phyloP scores from a whole-genome alignment of 2,113 vertebrate genomes.

The Aptenodytes patagonicus region DNA sequence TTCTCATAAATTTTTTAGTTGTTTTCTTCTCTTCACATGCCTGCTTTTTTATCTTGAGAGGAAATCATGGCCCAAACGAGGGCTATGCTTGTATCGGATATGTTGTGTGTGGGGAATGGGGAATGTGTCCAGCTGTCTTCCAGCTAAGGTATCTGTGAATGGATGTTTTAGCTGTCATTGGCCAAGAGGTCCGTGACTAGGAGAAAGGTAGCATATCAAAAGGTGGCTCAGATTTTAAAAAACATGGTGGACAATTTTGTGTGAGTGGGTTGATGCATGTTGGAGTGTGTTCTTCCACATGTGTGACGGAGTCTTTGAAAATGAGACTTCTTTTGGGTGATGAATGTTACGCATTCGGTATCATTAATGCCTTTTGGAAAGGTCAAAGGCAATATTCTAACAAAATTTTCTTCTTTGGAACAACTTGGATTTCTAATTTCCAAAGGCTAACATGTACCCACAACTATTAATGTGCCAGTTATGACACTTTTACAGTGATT shows the following conservation, averaged over 20 bases:
- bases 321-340: background rate
- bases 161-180: background rate
- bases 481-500: background rate
- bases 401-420: background rate
- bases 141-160: background rate
- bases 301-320: background rate
- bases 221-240: background rate
- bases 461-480: background rate
- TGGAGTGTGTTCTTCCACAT: background rate
- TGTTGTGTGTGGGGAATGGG: no score
- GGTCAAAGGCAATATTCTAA: background rate
- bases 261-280: background rate
- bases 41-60: background rate
- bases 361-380: background rate
- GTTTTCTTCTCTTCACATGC: background rate
- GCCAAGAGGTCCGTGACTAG: background rate
- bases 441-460: background rate
- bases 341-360: background rate
- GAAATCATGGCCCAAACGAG: background rate
- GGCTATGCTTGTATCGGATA: background rate
- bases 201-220: background rate
- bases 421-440: background rate
- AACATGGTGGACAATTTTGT: background rate
- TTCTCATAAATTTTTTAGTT: background rate
- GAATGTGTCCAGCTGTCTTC: background rate